Evolutionary conservation across 2,888 invertebrate species (phyloP), one percentile per base, ranked within the genome.

Genomic region (Metellina segmentata): DNA sequence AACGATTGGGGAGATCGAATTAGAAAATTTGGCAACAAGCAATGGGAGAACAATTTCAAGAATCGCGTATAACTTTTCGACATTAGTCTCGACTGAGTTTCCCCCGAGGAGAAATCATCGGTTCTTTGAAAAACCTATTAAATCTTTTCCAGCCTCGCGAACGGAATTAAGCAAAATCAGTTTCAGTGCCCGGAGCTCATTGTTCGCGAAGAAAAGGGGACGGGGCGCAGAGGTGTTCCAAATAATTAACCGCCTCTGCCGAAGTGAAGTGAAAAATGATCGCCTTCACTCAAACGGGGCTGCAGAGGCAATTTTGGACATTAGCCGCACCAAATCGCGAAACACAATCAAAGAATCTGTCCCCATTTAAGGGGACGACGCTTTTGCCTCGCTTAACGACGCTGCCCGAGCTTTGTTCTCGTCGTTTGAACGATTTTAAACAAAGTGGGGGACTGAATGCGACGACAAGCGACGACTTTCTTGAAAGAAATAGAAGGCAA

Each of bases 321-420:
- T 90, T 90, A 90, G 81, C 81, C 75, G 70, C 70, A 72, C 74
- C 74, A 53, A 75, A 85, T 71, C 69, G 34, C 34, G 71, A 74
- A 85, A 90, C 70, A 81, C 90, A 90, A 90, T 90, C 90, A 90
- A 90, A 90, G 78, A 69, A 75, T 86, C 81, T 51, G 71, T 48
- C 61, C 75, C 53, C 79, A 72, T 87, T 87, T 72, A 83, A 78
- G 77, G 72, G 53, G 34, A 34, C 48, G 71, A 88, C 87, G 52
- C 7, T 52, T 19, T 34, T 71, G 34, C 78, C 49, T 48, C 74
- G 69, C 75, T 61, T 85, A 90, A 90, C 85, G 90, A 90, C 85
- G 79, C 49, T 13, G 34, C 48, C 81, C 78, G 20, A 53, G 34
- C 82, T 72, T 90, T 90, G 90, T 90, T 79, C 79, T 48, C 52